Conservation (phyloP, 2,113 vertebrate species). For the Burhinus bistriatus region DNA sequence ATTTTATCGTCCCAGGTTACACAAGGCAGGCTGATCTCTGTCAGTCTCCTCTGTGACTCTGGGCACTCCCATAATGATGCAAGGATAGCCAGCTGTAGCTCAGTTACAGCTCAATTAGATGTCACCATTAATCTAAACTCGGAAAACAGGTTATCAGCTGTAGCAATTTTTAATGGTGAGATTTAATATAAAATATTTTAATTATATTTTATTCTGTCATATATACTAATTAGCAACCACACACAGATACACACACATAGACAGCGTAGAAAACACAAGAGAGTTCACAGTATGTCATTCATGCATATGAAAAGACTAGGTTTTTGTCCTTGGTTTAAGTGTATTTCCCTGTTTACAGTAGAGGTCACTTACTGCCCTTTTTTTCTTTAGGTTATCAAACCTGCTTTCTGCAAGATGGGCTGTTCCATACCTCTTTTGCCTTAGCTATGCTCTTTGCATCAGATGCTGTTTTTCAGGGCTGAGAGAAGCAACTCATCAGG, state of each 20-base stretch:
- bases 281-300: background rate
- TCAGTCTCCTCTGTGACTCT: background rate
- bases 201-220: constrained; percentile 8
- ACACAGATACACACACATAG: background rate
- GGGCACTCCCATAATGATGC: background rate
- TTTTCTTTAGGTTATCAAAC: background rate
- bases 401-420: background rate
- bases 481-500: background rate
- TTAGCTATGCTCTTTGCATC: background rate
- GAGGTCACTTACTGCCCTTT: background rate
- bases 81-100: background rate
- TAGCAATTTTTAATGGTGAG: background rate
- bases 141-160: background rate
- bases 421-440: background rate
- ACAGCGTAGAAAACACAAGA: background rate
- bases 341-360: background rate
- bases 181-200: background rate
- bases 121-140: background rate
- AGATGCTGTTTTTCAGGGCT: background rate
- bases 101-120: constrained; percentile 22
- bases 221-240: background rate
- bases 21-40: constrained; percentile 22
- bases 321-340: background rate
- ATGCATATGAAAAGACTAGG: background rate
- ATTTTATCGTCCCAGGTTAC: background rate